Percentiles rank a stretch among this genome's conserved stretches.
Evolutionary conservation across 2,888 invertebrate species (phyloP).

Genomic region (Eumacrocentrus americanus): DNA sequence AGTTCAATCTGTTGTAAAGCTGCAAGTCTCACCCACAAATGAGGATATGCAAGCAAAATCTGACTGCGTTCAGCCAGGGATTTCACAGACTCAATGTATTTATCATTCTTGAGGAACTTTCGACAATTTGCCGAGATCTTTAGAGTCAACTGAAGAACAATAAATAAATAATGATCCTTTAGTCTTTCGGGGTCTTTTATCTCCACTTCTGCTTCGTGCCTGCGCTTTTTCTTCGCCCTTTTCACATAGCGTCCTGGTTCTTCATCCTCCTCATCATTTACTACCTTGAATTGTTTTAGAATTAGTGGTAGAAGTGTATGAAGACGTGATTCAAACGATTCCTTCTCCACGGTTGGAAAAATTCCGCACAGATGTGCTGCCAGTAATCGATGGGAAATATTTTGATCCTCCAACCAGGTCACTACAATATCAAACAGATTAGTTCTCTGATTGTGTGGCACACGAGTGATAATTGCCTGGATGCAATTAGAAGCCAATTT

Average conservation of each 20-base stretch:
- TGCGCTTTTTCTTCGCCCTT: conserved; percentile 27
- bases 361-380: conserved; percentile 81
- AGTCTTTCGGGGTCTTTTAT: conserved; percentile 68
- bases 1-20: conserved; percentile 79
- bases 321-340: conserved; percentile 73
- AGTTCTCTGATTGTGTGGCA: conserved; percentile 67
- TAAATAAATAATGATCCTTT: conserved; percentile 77
- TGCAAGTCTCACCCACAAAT: conserved; percentile 84
- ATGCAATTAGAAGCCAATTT: conserved; percentile 76
- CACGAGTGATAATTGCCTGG: conserved; percentile 70
- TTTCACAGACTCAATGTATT: conserved; percentile 63
- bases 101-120: conserved; percentile 65
- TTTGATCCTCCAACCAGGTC: conserved; percentile 72
- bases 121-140: conserved; percentile 73
- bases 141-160: conserved; percentile 73
- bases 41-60: conserved; percentile 77
- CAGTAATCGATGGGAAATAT: conserved; percentile 74
- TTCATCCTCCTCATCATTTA: conserved; percentile 39
- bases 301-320: conserved; percentile 67
- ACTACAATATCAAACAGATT: conserved; percentile 75
- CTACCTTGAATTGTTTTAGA: conserved; percentile 58
- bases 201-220: conserved; percentile 43
- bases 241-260: conserved; percentile 55
- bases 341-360: conserved; percentile 78
- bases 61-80: conserved; percentile 68